These are phyloP conservation scores for Melanostigma gelatinosum DNA, from an alignment of 2,113 vertebrate species.

Conservation along the genomic window DNA sequence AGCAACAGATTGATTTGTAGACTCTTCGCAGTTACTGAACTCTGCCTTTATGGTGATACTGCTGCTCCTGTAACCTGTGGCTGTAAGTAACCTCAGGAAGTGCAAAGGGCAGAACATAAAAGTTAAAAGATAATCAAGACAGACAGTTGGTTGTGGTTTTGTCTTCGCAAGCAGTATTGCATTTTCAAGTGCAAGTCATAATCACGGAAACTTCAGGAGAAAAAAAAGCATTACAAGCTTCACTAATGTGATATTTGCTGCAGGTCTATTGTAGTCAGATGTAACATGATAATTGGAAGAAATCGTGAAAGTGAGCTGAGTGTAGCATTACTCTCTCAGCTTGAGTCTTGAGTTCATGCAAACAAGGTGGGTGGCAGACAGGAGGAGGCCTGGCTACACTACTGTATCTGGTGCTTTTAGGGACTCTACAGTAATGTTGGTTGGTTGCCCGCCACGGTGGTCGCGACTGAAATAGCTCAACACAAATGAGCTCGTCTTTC, in stretches of 20 bases:
- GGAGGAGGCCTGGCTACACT: not conserved
- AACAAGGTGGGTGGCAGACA: not conserved
- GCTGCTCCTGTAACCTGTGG: not conserved
- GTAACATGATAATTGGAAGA: not conserved
- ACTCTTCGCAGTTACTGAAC: not conserved
- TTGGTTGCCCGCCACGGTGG: not conserved
- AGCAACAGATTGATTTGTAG: not conserved
- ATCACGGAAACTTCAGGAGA: not conserved
- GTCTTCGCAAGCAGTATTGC: not conserved
- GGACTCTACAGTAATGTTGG: not conserved
- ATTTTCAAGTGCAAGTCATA: not conserved
- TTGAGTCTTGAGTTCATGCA: not conserved
- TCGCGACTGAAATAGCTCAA: not conserved
- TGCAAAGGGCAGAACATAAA: not conserved
- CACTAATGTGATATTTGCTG: not conserved
- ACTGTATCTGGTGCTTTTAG: not conserved
- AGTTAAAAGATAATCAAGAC: not conserved
- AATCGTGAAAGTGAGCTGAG: too few relatives aligned
- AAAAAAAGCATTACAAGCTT: not conserved
- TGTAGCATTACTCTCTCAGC: not conserved
- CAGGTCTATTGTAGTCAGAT: not conserved
- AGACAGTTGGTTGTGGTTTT: not conserved
- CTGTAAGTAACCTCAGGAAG: not conserved
- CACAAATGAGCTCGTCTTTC: not conserved
- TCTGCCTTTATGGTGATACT: slow-evolving; percentile 28